These are phyloP conservation scores for Drosophila chauvacae DNA, from an alignment of 1,140 invertebrate genomes.

Conservation along the genomic window DNA sequence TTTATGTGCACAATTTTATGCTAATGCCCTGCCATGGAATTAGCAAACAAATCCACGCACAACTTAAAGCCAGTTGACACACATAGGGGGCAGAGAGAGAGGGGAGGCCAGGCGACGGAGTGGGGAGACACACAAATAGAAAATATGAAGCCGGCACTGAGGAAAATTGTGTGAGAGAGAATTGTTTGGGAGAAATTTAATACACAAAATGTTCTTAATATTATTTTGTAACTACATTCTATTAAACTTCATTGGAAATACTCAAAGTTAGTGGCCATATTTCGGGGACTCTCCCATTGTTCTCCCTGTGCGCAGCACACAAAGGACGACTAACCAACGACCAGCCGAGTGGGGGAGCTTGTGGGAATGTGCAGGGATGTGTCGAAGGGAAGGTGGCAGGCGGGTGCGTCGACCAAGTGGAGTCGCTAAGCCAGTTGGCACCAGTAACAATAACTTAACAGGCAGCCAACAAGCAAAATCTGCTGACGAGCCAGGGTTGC, in stretches of 20 bases:
- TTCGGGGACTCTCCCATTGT: not conserved
- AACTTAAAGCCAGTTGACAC: conserved; percentile 63
- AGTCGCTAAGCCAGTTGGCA: conserved; percentile 81
- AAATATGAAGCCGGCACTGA: conserved; percentile 45
- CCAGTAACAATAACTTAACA: conserved; percentile 81
- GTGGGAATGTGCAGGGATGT: not conserved
- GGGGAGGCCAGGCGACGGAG: no score
- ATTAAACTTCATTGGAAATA: not conserved
- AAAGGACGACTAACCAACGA: conserved; percentile 35
- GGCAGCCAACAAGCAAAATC: conserved; percentile 75
- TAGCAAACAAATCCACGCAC: conserved; percentile 57
- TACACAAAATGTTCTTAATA: not conserved
- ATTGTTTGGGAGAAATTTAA: not conserved
- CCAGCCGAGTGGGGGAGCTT: conserved; percentile 15
- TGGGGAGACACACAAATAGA: conserved; percentile 13
- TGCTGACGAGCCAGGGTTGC: conserved; percentile 68
- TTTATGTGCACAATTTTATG: conserved; percentile 68
- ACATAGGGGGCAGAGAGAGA: conserved; percentile 2
- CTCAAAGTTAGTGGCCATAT: not conserved
- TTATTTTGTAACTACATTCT: not conserved
- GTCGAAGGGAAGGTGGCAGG: not conserved
- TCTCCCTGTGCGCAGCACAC: conserved; percentile 34
- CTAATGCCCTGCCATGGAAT: conserved; percentile 59
- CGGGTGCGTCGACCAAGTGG: conserved; percentile 40
- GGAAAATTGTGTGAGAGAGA: not conserved